Evolutionary conservation across 2,797 vertebrate species (phyloP), one percentile per base, ranked within the genome.

Genomic region (Eulemur rubriventer): DNA sequence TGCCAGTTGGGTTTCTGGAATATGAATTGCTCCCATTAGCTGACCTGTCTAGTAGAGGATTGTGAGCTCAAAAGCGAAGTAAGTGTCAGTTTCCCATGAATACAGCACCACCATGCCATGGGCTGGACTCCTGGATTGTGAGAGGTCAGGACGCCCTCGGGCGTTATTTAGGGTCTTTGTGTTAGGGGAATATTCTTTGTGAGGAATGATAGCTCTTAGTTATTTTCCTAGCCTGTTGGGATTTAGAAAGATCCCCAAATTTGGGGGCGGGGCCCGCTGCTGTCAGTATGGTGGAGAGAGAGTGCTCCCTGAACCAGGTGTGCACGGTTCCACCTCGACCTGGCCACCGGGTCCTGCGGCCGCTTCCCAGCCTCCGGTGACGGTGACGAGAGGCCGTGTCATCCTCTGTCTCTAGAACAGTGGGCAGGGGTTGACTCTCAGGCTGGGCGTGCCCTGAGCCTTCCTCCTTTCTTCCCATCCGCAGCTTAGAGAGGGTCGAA

Each of bases 401-500:
- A 6, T 30, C 1, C 3, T 38, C 20, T 43, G 79, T 48, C 89
- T 80, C 20, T 28, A 10, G 83, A 55, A 2, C 24, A 0, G 22
- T 11, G 57, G 69, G n/a, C 63, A 35, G 76, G 59, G 26, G 6
- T 38, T 22, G 17, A 55, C 70, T 55, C 63, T 7, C 1, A 3
- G 30, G 83, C 87, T 26, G 65, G 4, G 14, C 2, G 0, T 11
- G 8, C 35, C 30, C 52, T 0, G 2, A 26, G 24, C 14, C 17
- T 0, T 7, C 16, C 55, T 86, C 69, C 59, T 88, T 96, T 96
- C 87, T 73, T 92, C 63, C 94, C 17, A 0, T 75, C 17, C 3
- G 96, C 97, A 83, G 95, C 85, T 59, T 94, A 78, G 96, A 98
- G 89, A 35, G 76, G 90, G 84, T 50, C 65, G 81, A 38, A 90